These are phyloP conservation scores for Priocnemis perturbator DNA, from an alignment of 2,888 invertebrate species.

Conservation along the genomic window DNA sequence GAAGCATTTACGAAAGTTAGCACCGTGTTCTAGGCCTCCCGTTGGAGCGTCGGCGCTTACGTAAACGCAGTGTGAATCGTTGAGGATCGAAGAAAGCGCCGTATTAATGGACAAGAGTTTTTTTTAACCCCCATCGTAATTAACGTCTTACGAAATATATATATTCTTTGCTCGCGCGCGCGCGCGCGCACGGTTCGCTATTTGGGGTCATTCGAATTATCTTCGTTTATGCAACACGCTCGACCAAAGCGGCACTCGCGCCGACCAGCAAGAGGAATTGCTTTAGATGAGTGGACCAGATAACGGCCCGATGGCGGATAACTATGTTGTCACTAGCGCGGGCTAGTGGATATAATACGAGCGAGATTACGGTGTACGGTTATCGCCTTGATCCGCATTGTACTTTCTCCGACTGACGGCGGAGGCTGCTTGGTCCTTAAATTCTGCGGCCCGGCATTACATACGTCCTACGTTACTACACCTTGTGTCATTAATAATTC, in stretches of 20 bases:
- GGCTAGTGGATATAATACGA: conserved; percentile 6
- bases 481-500: conserved; percentile 46
- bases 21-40: too few relatives aligned
- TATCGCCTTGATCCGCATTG: conserved; percentile 20
- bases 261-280: conserved; percentile 23
- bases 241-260: conserved; percentile 7
- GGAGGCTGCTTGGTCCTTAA: conserved; percentile 25
- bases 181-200: conserved; percentile 24
- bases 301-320: conserved; percentile 18
- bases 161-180: conserved; percentile 11
- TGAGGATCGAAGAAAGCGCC: too few relatives aligned
- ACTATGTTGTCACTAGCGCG: conserved; percentile 16
- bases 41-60: too few relatives aligned
- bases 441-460: conserved; percentile 19
- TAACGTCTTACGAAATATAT: conserved; percentile 44
- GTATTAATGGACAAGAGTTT: background rate
- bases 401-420: conserved; percentile 20
- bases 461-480: conserved; percentile 10
- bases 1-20: too few relatives aligned
- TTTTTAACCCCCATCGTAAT: conserved; percentile 28
- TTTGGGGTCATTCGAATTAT: conserved; percentile 20
- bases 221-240: conserved; percentile 38
- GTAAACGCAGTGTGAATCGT: too few relatives aligned
- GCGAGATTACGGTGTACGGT: conserved; percentile 13
- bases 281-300: conserved; percentile 28